These are phyloP conservation scores for Ametastegia equiseti DNA, from an alignment of 2,888 invertebrate genomes.

Conservation along the genomic window DNA sequence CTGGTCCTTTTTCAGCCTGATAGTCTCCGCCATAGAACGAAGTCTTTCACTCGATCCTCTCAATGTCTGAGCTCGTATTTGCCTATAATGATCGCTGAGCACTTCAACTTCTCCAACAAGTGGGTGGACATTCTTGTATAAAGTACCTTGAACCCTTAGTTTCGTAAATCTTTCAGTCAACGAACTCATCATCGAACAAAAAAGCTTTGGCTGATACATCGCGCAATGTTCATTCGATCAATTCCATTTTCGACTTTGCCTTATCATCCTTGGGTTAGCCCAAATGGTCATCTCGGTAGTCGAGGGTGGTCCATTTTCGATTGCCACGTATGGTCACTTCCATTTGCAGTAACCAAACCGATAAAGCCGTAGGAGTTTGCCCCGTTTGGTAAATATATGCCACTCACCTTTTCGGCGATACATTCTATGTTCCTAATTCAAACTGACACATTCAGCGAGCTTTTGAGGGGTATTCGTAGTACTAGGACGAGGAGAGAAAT, in stretches of 20 bases:
- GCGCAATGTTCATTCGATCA: background rate
- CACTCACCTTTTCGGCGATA: background rate
- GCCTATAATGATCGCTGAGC: background rate
- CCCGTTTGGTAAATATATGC: slow-evolving; percentile 8
- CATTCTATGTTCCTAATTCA: slow-evolving; percentile 18
- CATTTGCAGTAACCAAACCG: slow-evolving; percentile 4
- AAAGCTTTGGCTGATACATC: no score
- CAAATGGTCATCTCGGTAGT: background rate
- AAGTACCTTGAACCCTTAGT: no score
- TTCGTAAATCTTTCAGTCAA: background rate
- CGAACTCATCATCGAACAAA: no score
- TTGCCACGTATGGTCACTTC: background rate
- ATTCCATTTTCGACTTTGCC: background rate
- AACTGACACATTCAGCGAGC: slow-evolving; percentile 1
- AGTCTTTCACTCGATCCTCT: slow-evolving; percentile 5
- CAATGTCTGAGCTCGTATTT: background rate
- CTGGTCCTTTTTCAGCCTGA: background rate
- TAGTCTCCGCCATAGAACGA: background rate
- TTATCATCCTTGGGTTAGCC: background rate
- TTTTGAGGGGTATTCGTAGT: slow-evolving; percentile 19
- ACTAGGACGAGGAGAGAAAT: background rate
- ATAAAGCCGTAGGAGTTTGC: background rate
- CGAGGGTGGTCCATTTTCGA: background rate
- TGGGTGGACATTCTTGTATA: no score
- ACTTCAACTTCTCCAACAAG: background rate